Conservation (phyloP, 2,888 invertebrate genomes). For the Trissolcus japonicus region DNA sequence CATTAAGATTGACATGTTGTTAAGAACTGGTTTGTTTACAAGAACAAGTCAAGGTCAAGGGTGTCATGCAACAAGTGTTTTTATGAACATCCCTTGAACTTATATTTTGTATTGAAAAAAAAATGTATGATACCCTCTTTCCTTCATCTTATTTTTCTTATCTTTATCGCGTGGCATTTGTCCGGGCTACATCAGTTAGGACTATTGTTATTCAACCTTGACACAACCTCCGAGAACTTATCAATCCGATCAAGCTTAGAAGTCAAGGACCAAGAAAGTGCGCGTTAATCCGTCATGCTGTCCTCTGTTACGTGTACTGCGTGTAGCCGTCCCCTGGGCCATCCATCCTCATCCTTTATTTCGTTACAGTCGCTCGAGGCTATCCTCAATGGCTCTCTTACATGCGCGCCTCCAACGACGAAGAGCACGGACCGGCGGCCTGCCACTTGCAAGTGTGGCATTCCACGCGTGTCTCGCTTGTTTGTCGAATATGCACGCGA, state of each 20-base stretch:
- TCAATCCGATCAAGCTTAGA: constrained; percentile 22
- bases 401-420: constrained; percentile 44
- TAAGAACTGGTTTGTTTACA: no score
- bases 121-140: no score
- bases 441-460: constrained; percentile 56
- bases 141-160: no score
- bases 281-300: constrained; percentile 57
- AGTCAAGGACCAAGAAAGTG: constrained; percentile 48
- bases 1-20: no score
- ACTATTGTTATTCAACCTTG: no score
- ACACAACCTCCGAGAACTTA: no score
- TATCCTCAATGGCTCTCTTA: constrained; percentile 44
- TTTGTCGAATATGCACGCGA: constrained; percentile 45
- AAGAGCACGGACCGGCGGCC: constrained; percentile 21
- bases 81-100: no score
- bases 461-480: constrained; percentile 57
- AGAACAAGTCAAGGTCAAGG: no score
- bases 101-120: no score
- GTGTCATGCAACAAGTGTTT: no score
- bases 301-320: constrained; percentile 48
- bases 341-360: constrained; percentile 55
- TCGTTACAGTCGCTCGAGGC: constrained; percentile 47
- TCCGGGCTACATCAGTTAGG: no score
- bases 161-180: no score
- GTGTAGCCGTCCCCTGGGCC: constrained; percentile 28